These are phyloP conservation scores for Phylloscopus trochiloides DNA, from an alignment of 2,113 vertebrate species.

Conservation along the genomic window DNA sequence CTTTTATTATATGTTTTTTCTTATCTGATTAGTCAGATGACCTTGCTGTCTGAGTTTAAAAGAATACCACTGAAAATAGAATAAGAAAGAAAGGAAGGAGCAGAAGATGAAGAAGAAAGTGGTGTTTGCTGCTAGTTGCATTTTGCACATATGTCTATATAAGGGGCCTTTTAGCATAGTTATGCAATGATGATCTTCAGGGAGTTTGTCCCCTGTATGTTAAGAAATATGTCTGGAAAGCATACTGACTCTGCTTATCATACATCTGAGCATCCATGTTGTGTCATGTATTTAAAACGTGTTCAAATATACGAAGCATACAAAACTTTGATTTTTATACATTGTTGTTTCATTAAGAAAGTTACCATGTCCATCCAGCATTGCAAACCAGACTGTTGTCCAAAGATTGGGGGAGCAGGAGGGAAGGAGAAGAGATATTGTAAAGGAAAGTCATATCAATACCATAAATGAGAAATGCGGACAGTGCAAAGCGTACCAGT, in stretches of 20 bases:
- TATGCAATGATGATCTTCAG: not conserved
- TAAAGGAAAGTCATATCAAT: not conserved
- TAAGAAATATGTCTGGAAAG: not conserved
- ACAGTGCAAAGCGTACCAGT: not conserved
- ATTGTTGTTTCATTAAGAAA: not conserved
- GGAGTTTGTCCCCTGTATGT: not conserved
- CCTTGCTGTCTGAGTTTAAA: not conserved
- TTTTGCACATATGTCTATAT: not conserved
- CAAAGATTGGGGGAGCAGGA: not conserved
- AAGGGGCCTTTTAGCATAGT: not conserved
- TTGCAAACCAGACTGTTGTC: not conserved
- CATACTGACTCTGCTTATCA: not conserved
- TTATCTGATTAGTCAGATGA: not conserved
- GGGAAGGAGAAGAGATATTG: not conserved
- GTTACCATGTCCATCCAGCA: accelerated
- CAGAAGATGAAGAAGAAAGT: not conserved
- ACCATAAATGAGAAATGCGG: not conserved
- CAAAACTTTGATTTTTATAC: not conserved
- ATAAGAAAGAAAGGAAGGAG: not conserved
- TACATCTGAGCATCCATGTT: not conserved
- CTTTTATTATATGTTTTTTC: not conserved
- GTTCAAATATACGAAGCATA: not conserved
- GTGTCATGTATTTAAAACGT: not conserved
- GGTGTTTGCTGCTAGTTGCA: not conserved
- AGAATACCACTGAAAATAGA: not conserved